These are phyloP conservation scores for Hephaestus fuliginosus DNA, from an alignment of 2,797 vertebrate genomes.

Conservation along the genomic window DNA sequence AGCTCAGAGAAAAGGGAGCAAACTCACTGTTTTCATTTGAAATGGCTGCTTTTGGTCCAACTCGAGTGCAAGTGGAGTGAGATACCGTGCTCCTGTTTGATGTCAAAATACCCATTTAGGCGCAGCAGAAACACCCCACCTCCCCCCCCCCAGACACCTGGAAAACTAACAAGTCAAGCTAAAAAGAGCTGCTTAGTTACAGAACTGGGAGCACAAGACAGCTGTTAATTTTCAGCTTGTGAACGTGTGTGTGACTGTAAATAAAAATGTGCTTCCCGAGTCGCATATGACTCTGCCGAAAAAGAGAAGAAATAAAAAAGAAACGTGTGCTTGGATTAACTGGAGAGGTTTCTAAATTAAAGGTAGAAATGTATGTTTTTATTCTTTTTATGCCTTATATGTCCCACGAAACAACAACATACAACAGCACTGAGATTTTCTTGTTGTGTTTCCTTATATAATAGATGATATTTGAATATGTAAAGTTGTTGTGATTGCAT, in stretches of 20 bases:
- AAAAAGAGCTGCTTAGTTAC: not conserved
- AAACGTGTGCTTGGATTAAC: not conserved
- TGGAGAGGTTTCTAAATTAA: not conserved
- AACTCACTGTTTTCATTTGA: not conserved
- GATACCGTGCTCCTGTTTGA: not conserved
- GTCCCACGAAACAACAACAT: not conserved
- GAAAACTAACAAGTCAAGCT: not conserved
- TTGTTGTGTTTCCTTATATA: not conserved
- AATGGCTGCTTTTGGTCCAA: constrained; percentile 1
- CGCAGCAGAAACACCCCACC: not conserved
- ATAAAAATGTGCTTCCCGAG: not conserved
- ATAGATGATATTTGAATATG: constrained; percentile 10
- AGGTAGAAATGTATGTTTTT: not conserved
- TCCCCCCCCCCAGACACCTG: not conserved
- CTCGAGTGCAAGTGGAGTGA: not conserved
- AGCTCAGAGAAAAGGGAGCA: constrained; percentile 14
- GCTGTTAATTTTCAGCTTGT: constrained; percentile 1
- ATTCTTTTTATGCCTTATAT: not conserved
- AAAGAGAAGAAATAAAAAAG: too few relatives aligned
- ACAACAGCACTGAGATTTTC: not conserved
- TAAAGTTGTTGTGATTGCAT: not conserved
- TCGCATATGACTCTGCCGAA: not conserved
- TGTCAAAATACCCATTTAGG: not conserved
- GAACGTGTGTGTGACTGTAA: not conserved
- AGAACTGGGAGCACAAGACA: constrained; percentile 1